Percentiles rank a stretch among this genome's conserved stretches.
phyloP scores from a whole-genome alignment of 1,140 invertebrate genomes.

The Leguminivora glycinivorella region DNA sequence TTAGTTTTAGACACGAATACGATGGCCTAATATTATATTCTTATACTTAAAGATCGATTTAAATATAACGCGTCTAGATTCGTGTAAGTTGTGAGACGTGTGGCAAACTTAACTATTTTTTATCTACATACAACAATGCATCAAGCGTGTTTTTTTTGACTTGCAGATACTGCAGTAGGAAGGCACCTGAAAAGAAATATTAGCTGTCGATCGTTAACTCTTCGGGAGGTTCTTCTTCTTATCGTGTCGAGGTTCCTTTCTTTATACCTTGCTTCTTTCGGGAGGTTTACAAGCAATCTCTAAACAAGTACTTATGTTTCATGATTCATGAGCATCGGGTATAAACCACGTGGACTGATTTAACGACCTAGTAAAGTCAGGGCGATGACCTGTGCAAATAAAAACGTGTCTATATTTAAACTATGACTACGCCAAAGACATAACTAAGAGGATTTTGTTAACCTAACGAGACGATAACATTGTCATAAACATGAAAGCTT shows the following conservation, averaged over 20 bases:
- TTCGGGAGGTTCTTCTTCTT: not conserved
- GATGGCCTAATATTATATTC: not conserved
- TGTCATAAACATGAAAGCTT: slow-evolving; percentile 19
- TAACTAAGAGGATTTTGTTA: slow-evolving; percentile 5
- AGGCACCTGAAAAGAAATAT: not conserved
- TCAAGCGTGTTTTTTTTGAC: not conserved
- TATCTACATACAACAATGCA: not conserved
- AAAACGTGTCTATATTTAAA: not conserved
- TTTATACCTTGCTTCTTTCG: too few relatives aligned
- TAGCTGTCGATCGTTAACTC: not conserved
- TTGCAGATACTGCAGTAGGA: not conserved
- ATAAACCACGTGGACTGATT: slow-evolving; percentile 26
- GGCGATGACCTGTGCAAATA: slow-evolving; percentile 16
- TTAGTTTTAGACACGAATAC: not conserved
- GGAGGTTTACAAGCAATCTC: slow-evolving; percentile 15
- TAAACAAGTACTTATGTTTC: slow-evolving; percentile 7
- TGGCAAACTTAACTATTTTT: too few relatives aligned
- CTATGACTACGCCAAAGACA: not conserved
- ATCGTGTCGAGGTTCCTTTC: too few relatives aligned
- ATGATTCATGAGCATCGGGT: not conserved
- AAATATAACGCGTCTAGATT: too few relatives aligned
- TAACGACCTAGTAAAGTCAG: slow-evolving; percentile 19
- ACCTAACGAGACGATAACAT: slow-evolving; percentile 14
- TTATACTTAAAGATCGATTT: too few relatives aligned
- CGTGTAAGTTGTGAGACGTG: too few relatives aligned